Percentiles rank a stretch among this genome's conserved stretches.
phyloP scores from a whole-genome alignment of 2,797 vertebrate genomes.

The Nannoperca australis region DNA sequence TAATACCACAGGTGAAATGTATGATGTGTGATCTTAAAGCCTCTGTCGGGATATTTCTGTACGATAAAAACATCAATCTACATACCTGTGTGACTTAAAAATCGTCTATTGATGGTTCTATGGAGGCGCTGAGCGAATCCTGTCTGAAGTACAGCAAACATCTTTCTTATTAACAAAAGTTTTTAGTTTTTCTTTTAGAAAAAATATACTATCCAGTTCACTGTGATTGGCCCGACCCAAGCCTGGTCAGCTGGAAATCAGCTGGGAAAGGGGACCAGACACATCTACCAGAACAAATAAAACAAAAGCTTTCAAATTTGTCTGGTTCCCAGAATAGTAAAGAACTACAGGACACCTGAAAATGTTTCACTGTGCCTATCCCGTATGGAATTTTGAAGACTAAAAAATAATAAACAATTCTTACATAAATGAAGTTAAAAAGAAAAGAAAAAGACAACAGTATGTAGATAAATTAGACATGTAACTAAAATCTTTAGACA shows the following conservation, averaged over 20 bases:
- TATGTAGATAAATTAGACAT: too few species aligned
- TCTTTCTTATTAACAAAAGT: too few species aligned
- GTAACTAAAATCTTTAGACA: background rate
- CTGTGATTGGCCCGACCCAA: too few species aligned
- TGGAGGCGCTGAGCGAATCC: background rate
- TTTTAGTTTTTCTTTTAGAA: too few species aligned
- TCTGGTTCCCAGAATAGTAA: background rate
- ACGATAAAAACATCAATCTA: background rate
- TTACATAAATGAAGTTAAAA: background rate
- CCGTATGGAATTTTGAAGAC: background rate
- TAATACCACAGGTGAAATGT: constrained; percentile 1
- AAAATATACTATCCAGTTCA: too few species aligned
- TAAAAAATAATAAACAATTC: background rate
- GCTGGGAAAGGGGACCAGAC: too few species aligned
- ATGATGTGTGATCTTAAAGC: constrained; percentile 5
- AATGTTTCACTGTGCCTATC: background rate
- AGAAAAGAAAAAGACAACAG: background rate
- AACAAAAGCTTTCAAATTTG: too few species aligned
- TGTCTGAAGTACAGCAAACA: too few species aligned
- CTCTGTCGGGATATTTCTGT: background rate
- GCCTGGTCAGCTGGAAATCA: too few species aligned
- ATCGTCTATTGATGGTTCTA: background rate
- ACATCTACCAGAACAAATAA: too few species aligned
- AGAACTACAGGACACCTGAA: background rate
- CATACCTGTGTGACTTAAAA: background rate